Evolutionary conservation across 2,888 invertebrate species (phyloP), one percentile per base, ranked within the genome.

Genomic region (Hyposoter didymator): DNA sequence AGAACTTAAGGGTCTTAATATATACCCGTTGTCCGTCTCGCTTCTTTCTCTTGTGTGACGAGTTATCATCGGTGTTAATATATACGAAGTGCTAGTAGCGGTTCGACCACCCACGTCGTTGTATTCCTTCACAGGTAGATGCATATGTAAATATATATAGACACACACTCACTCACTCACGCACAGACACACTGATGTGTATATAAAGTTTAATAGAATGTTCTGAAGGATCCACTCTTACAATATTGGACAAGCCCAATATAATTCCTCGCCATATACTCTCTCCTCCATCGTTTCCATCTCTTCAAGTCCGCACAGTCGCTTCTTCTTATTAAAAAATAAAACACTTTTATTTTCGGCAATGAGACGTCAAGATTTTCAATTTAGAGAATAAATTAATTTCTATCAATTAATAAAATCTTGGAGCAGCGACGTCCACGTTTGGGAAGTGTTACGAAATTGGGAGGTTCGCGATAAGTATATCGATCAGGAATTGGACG

Each of bases 11-110:
- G 82, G 74, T 72, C 78, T 84, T 45, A 64, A 43, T 59, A 67
- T 84, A 79, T 74, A 74, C 49, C 35, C 39, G 32, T 67, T n/a
- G 55, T 74, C 43, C 35, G 72, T 82, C 76, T 84, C 75, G 28
- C 62, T 79, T 69, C 28, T 62, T 86, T 81, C 79, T 83, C 76
- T 78, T 87, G 87, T 87, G 88, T 76, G 87, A 84, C 84, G 85
- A 89, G 88, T 90, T 91, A 91, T 91, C 90, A 90, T 90, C 87
- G 89, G 89, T 90, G 91, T 91, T 91, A 90, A 92, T 92, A 91
- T 85, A 89, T 89, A 90, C 88, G 88, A 89, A 87, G 87, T 88
- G 89, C 85, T 86, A 78, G 86, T 76, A 80, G 79, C 88, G 80
- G 78, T 73, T 62, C 85, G 91, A 89, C 92, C 92, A 92, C 92